These are phyloP conservation scores for Cerceris rybyensis DNA, from an alignment of 2,888 invertebrate species.

Conservation along the genomic window DNA sequence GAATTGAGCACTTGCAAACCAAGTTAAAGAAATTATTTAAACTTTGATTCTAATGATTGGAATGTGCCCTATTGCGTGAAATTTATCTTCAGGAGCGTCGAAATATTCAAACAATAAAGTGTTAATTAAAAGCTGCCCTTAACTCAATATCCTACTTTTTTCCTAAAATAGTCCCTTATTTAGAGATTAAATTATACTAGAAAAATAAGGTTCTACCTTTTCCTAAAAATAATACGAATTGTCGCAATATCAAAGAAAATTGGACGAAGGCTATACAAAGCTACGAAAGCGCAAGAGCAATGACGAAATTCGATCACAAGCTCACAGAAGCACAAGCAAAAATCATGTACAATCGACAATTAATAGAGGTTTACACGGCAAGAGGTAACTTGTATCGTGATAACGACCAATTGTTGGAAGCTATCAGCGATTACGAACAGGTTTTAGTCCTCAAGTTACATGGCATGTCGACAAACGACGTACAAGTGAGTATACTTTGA, in stretches of 20 bases:
- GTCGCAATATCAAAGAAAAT: slow-evolving; percentile 6
- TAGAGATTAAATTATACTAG: no score
- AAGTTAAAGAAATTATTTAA: no score
- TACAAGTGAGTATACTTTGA: slow-evolving; percentile 49
- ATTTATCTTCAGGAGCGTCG: no score
- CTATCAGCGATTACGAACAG: slow-evolving; percentile 64
- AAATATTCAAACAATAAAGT: no score
- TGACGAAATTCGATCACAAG: slow-evolving; percentile 42
- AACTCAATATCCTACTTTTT: no score
- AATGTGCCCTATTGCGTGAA: no score
- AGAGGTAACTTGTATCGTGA: slow-evolving; percentile 49
- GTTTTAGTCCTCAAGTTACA: slow-evolving; percentile 42
- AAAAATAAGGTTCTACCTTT: no score
- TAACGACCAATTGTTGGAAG: slow-evolving; percentile 42
- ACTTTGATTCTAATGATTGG: no score
- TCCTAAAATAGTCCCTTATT: no score
- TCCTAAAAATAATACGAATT: neutral
- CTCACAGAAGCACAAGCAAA: neutral
- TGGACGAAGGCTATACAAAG: slow-evolving; percentile 52
- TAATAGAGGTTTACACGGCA: slow-evolving; percentile 47
- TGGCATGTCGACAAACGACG: neutral
- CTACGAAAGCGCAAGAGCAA: slow-evolving; percentile 57
- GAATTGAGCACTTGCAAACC: no score
- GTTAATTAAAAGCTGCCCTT: no score
- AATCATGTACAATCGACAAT: slow-evolving; percentile 36